Conservation (phyloP, 2,113 vertebrate genomes). For the Myrmophylax atrothorax region DNA sequence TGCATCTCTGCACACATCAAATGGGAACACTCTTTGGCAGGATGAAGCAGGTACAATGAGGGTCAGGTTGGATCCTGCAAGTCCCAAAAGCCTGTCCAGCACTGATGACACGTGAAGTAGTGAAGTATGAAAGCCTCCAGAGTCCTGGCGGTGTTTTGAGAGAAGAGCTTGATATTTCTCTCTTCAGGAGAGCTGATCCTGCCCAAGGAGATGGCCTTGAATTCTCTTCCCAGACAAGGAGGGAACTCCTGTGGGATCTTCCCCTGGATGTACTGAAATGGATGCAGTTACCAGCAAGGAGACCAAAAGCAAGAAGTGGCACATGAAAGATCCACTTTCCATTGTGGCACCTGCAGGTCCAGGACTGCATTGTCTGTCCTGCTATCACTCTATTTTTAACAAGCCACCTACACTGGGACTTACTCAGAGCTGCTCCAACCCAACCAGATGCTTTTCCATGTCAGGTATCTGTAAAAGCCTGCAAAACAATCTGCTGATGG, state of each 20-base stretch:
- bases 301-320: neutral
- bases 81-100: neutral
- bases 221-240: neutral
- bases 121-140: neutral
- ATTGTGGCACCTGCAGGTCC: neutral
- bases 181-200: neutral
- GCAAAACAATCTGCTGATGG: neutral
- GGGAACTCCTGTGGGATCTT: neutral
- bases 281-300: neutral
- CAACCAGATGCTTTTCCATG: neutral
- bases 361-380: neutral
- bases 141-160: neutral
- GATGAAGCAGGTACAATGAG: neutral
- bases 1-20: neutral
- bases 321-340: neutral
- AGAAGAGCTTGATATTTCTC: neutral
- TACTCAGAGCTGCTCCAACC: neutral
- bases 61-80: neutral
- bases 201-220: neutral
- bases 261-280: neutral
- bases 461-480: neutral
- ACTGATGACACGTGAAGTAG: neutral
- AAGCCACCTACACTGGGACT: neutral
- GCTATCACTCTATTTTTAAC: neutral
- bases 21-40: neutral